Evolutionary conservation across 2,113 vertebrate species (phyloP).

Genomic region (Pholis gunnellus): DNA sequence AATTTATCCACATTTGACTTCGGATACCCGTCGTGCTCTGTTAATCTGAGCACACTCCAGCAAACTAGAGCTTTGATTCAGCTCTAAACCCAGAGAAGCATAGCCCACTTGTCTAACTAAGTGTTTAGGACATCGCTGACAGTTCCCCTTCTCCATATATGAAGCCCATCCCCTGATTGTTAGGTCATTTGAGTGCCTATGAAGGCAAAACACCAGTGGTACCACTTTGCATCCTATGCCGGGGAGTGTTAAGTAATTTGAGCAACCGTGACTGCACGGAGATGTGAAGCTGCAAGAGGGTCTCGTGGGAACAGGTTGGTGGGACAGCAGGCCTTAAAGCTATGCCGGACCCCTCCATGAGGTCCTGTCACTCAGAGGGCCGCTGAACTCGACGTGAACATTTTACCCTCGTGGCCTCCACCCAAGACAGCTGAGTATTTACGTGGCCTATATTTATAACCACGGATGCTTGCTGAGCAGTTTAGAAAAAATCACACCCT

Average conservation of each 20-base stretch:
- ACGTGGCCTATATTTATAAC: conserved; percentile 78
- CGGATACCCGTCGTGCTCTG: background rate
- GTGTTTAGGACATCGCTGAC: background rate
- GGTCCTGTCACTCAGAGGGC: conserved; percentile 82
- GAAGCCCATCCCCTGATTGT: conserved; percentile 17
- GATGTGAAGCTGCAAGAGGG: background rate
- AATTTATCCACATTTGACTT: background rate
- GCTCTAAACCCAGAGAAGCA: background rate
- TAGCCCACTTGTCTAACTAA: background rate
- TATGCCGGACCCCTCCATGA: conserved; percentile 68
- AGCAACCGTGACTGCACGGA: conserved; percentile 36
- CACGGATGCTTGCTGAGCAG: conserved; percentile 36
- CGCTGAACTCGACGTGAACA: conserved; percentile 48
- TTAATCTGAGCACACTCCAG: background rate
- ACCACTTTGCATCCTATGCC: background rate
- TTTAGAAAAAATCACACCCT: conserved; percentile 26
- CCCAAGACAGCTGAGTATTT: conserved; percentile 88
- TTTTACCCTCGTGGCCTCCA: conserved; percentile 59
- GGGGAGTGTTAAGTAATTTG: conserved; percentile 39
- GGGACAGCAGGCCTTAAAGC: conserved; percentile 26
- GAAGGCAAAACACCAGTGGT: conserved; percentile 34
- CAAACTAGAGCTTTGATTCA: background rate
- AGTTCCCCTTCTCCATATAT: background rate
- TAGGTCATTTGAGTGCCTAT: conserved; percentile 7
- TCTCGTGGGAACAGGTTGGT: conserved; percentile 40